phyloP scores from a whole-genome alignment of 1,140 invertebrate genomes.

The Drosophila pseudoananassae region DNA sequence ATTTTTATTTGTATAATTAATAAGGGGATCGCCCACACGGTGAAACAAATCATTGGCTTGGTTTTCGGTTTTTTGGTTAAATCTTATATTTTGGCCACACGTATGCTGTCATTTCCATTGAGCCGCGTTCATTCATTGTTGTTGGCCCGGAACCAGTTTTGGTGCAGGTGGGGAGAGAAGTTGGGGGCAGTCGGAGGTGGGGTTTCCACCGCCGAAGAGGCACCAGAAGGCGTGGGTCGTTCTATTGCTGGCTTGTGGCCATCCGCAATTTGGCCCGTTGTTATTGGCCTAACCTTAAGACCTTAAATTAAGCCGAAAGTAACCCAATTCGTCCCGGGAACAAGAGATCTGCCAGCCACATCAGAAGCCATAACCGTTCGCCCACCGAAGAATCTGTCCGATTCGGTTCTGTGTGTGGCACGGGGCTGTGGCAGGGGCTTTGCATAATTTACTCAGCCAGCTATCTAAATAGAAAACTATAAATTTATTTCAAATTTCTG shows the following conservation, averaged over 20 bases:
- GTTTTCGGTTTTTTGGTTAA: slow-evolving; percentile 21
- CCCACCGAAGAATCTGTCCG: slow-evolving; percentile 23
- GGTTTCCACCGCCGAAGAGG: slow-evolving; percentile 18
- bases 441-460: slow-evolving; percentile 59
- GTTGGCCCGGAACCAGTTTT: slow-evolving; percentile 57
- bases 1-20: slow-evolving; percentile 62
- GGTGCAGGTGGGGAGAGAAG: slow-evolving; percentile 11
- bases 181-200: slow-evolving; percentile 4
- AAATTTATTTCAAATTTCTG: slow-evolving; percentile 59
- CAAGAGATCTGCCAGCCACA: slow-evolving; percentile 38
- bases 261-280: slow-evolving; percentile 58
- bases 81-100: slow-evolving; percentile 57
- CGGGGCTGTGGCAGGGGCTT: slow-evolving; percentile 23
- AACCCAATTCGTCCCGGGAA: slow-evolving; percentile 65
- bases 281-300: slow-evolving; percentile 69
- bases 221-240: slow-evolving; percentile 65
- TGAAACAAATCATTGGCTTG: slow-evolving; percentile 40
- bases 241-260: slow-evolving; percentile 61
- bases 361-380: slow-evolving; percentile 42
- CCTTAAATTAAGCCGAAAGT: slow-evolving; percentile 69
- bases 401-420: slow-evolving; percentile 15
- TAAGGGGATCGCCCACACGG: slow-evolving; percentile 62
- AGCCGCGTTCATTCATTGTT: slow-evolving; percentile 50
- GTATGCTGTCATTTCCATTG: slow-evolving; percentile 74
- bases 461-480: slow-evolving; percentile 75